A percentile compares a stretch with the other conserved stretches of the same genome.
Conservation (phyloP, 2,113 vertebrate species). For the Bungarus multicinctus region DNA sequence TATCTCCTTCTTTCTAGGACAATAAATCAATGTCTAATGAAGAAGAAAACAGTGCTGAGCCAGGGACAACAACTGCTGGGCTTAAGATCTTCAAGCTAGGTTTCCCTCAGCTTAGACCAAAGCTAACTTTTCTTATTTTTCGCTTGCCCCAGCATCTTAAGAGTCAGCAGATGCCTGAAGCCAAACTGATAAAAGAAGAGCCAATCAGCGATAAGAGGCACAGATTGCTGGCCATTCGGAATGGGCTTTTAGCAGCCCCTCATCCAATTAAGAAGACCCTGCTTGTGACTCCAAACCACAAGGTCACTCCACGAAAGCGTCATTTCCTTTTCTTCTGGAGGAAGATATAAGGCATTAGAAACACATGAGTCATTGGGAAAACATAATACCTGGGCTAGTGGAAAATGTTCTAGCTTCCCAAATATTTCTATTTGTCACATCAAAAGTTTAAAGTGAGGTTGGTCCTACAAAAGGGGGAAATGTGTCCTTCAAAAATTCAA, state of each 20-base stretch:
- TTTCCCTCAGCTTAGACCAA: constrained; percentile 6
- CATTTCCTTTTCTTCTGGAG: constrained; percentile 20
- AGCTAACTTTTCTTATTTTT: constrained; percentile 54
- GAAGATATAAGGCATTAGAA: constrained; percentile 1
- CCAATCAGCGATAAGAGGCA: constrained; percentile 51
- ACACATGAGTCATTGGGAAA: neutral
- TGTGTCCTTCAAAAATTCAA: neutral
- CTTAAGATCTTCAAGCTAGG: neutral
- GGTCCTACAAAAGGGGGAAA: neutral
- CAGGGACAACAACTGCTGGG: neutral
- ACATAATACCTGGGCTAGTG: neutral
- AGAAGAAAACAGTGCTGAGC: neutral
- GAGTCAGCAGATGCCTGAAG: constrained; percentile 1
- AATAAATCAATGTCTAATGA: neutral
- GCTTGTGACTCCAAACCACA: neutral
- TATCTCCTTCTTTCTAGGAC: constrained; percentile 19
- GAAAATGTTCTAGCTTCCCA: neutral
- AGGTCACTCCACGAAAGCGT: neutral
- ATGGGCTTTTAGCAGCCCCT: constrained; percentile 40
- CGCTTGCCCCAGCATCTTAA: constrained; percentile 38
- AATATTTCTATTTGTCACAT: neutral
- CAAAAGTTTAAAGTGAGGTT: neutral
- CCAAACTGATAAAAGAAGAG: neutral
- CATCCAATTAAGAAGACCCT: neutral
- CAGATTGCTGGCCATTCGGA: constrained; percentile 61